These are phyloP conservation scores for Notospermus geniculatus DNA, from an alignment of 1,140 invertebrate genomes.

Conservation along the genomic window DNA sequence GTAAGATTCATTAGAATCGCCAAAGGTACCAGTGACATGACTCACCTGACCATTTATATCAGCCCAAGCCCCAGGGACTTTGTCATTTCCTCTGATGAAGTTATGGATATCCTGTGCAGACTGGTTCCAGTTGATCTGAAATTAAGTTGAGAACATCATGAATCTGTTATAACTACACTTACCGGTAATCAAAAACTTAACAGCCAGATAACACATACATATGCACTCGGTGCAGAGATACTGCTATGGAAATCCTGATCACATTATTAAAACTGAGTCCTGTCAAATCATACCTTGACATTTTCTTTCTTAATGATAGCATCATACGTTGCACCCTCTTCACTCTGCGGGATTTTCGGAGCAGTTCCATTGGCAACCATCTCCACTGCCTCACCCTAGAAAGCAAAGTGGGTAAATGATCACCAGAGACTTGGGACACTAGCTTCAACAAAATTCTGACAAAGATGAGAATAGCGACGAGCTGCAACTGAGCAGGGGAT, in stretches of 20 bases:
- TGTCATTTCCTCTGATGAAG: constrained; percentile 91
- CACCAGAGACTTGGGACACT: not conserved
- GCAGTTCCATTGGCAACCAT: constrained; percentile 81
- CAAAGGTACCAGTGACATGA: too few relatives aligned
- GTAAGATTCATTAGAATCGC: not conserved
- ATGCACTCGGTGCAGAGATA: too few relatives aligned
- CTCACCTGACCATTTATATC: constrained; percentile 62
- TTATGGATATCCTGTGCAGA: constrained; percentile 75
- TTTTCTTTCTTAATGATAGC: constrained; percentile 78
- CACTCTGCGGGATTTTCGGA: constrained; percentile 73
- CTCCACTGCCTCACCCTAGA: constrained; percentile 79
- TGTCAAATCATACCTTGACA: constrained; percentile 46
- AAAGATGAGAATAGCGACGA: not conserved
- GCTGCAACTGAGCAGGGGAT: not conserved
- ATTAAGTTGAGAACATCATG: too few relatives aligned
- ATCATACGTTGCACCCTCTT: constrained; percentile 89
- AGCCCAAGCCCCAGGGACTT: constrained; percentile 82
- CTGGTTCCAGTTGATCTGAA: constrained; percentile 73
- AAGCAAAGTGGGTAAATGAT: not conserved
- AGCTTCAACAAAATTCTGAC: not conserved
- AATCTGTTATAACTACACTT: too few relatives aligned
- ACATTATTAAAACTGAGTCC: too few relatives aligned
- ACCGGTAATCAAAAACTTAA: too few relatives aligned
- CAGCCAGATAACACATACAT: too few relatives aligned
- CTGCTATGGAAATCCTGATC: too few relatives aligned